These are phyloP conservation scores for Eurois occulta DNA, from an alignment of 2,888 invertebrate genomes.

Conservation along the genomic window DNA sequence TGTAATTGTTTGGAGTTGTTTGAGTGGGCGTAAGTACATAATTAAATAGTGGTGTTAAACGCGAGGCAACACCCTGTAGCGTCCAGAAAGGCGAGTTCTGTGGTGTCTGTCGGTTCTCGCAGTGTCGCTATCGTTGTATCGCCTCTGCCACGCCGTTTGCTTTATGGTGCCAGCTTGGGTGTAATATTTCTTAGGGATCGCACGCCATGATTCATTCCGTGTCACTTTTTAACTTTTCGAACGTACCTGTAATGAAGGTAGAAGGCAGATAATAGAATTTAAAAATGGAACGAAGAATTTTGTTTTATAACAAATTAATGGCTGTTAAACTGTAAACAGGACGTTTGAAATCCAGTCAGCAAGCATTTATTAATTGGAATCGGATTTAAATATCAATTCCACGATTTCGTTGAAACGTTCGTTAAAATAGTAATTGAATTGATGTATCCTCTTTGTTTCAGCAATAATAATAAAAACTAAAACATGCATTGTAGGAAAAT, in stretches of 20 bases:
- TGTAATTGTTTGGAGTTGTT: constrained; percentile 39
- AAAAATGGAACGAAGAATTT: constrained; percentile 69
- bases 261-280: constrained; percentile 84
- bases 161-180: constrained; percentile 90
- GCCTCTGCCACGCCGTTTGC: constrained; percentile 89
- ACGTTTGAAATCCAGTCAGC: constrained; percentile 32
- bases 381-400: constrained; percentile 23
- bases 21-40: constrained; percentile 44
- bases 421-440: constrained; percentile 65
- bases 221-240: constrained; percentile 88
- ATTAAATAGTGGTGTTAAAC: constrained; percentile 51
- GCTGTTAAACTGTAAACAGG: constrained; percentile 25
- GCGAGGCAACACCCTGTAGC: constrained; percentile 79
- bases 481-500: constrained; percentile 64
- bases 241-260: constrained; percentile 87
- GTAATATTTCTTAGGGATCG: constrained; percentile 90
- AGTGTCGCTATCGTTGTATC: constrained; percentile 90
- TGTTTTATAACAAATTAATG: constrained; percentile 55
- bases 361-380: constrained; percentile 32
- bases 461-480: constrained; percentile 54
- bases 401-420: constrained; percentile 50
- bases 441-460: constrained; percentile 50
- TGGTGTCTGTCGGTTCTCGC: constrained; percentile 87
- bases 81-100: constrained; percentile 83
- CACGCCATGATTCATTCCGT: constrained; percentile 89